Base-by-base conservation (phyloP, 2,888 invertebrate species). In the Theodoxus fluviatilis region DNA sequence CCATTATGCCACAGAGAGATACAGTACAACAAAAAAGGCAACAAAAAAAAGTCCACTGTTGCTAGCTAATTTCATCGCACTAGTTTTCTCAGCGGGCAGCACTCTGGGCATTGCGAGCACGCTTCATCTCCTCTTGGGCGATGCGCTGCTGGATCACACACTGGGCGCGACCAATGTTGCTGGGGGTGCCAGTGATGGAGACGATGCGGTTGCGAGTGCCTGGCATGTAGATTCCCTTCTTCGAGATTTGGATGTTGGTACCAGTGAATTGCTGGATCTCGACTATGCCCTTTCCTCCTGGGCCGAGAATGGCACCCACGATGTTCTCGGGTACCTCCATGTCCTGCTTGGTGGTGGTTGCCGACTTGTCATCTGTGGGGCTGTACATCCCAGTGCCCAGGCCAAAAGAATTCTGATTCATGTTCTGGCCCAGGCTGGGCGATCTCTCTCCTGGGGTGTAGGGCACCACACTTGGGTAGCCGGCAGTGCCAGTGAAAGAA, bases 251-350 rank as follows among this genome's bases (percentile, higher is more conserved):
- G 89, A 98, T 96, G 90, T 94, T 96, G 89, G 97, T 96, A 88
- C 96, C 96, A 87, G 95, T 96, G 90, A 93, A 91, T 90, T 96
- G 95, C 90, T 97, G 97, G 89, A 98, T 95, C 91, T 98, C 97
- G 85, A 96, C 94, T 87, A 98, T 92, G 89, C 95, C 94, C 89
- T 95, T 93, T 78, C 97, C 98, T 87, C 95, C 96, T 80, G 96
- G 96, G 90, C 95, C 98, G 88, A 98, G 91, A 86, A 98, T 96
- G 87, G 96, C 97, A 86, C 97, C 98, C 87, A 98, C 96, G 89
- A 97, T 95, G 91, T 96, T 95, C 79, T 90, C 90, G 73, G 95
- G 93, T 88, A 98, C 95, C 91, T 97, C 95, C 83, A 91, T 77
- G 69, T 86, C 89, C 85, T 91, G 91, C 87, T 95, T 93, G 35